Evolutionary conservation across 2,797 vertebrate genomes (phyloP).

Genomic region (Scomberomorus guttatus): DNA sequence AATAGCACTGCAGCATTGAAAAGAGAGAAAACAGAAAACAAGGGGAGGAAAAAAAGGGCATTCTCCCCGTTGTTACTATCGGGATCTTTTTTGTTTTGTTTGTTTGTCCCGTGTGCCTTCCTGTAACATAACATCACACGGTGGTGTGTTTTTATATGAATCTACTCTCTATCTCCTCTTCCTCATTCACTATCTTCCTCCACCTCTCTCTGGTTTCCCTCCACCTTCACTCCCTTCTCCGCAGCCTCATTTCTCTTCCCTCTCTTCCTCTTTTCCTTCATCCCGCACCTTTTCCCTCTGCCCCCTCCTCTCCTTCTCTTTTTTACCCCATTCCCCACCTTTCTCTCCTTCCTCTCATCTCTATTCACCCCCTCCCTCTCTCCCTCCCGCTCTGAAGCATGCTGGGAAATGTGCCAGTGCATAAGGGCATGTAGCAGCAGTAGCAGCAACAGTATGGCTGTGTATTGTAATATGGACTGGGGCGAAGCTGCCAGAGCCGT

Average conservation of each 20-base stretch:
- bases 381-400: conserved; percentile 57
- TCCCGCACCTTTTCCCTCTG: neutral
- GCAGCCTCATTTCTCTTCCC: neutral
- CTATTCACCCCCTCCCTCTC: neutral
- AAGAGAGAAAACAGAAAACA: conserved; percentile 38
- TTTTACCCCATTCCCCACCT: conserved; percentile 11
- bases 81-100: neutral
- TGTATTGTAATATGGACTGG: conserved; percentile 28
- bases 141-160: neutral
- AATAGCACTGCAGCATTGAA: conserved; percentile 75
- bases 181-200: neutral
- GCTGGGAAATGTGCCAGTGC: conserved; percentile 73
- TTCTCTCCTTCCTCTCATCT: conserved; percentile 28
- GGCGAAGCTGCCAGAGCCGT: conserved; percentile 53
- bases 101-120: neutral
- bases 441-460: conserved; percentile 33
- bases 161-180: neutral
- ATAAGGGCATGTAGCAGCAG: conserved; percentile 51
- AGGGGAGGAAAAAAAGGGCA: conserved; percentile 12
- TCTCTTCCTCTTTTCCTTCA: neutral
- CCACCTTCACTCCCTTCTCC: neutral
- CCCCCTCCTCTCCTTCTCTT: neutral
- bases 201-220: too few relatives aligned
- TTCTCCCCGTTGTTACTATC: conserved; percentile 16
- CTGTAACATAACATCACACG: too few relatives aligned